Percentiles rank a stretch among this genome's conserved stretches.
Evolutionary conservation across 2,113 vertebrate genomes (phyloP).

Genomic region (Psilopsiagon aymara): DNA sequence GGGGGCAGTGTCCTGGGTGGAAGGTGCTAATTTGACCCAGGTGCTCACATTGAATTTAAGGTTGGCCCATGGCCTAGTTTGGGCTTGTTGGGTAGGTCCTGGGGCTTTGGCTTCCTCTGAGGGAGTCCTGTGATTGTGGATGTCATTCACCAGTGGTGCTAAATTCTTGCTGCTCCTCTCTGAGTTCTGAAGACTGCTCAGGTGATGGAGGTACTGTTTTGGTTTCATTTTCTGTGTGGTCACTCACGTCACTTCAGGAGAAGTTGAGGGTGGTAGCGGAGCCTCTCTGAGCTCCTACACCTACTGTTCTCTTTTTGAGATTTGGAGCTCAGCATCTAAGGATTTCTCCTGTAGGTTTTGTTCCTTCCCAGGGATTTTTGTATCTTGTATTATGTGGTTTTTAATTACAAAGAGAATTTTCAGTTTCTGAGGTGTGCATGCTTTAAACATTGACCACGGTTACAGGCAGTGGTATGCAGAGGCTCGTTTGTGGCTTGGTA

Average conservation of each 20-base stretch:
- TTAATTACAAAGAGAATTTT: neutral
- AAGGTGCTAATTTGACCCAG: neutral
- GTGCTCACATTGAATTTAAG: neutral
- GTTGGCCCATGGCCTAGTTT: accelerated
- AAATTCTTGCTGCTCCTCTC: neutral
- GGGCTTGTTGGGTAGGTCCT: too few species aligned
- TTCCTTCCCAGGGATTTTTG: neutral
- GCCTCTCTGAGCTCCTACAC: neutral
- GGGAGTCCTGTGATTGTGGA: accelerated
- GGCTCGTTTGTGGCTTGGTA: neutral
- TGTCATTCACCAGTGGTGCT: neutral
- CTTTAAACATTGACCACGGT: neutral
- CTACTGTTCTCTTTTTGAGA: neutral
- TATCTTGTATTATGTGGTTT: accelerated
- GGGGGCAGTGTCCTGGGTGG: neutral
- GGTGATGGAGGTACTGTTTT: accelerated
- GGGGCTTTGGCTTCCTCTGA: neutral
- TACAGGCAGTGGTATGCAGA: neutral
- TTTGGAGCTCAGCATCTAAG: neutral
- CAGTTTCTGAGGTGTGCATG: neutral
- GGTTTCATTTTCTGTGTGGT: neutral
- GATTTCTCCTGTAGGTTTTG: neutral
- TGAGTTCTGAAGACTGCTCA: neutral
- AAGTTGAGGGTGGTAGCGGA: neutral
- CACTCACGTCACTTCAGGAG: neutral